These are phyloP conservation scores for Diprion similis DNA, from an alignment of 1,140 invertebrate species.

Conservation along the genomic window DNA sequence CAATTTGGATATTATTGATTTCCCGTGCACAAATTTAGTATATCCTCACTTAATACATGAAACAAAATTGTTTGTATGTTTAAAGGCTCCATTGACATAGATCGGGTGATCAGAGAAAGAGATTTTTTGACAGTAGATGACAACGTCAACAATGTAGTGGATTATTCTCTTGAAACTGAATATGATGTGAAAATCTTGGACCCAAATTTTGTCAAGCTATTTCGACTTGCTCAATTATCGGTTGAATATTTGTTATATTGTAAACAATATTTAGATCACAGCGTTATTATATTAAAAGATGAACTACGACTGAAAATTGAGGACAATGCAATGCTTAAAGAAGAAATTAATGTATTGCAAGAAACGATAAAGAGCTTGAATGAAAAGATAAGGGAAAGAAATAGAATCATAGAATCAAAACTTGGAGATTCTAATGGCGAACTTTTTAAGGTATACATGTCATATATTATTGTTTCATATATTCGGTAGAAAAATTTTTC, in stretches of 20 bases:
- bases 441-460: constrained; percentile 48
- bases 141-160: constrained; percentile 68
- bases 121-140: constrained; percentile 70
- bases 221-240: constrained; percentile 71
- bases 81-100: constrained; percentile 69
- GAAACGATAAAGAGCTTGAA: constrained; percentile 46
- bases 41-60: too few species aligned
- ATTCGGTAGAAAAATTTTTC: too few species aligned
- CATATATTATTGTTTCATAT: too few species aligned
- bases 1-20: neutral
- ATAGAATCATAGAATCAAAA: constrained; percentile 46
- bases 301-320: constrained; percentile 65
- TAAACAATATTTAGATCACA: constrained; percentile 72
- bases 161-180: constrained; percentile 68
- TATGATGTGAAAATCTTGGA: constrained; percentile 71
- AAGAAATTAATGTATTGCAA: constrained; percentile 31
- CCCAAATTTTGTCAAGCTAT: constrained; percentile 72
- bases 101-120: constrained; percentile 68
- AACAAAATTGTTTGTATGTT: constrained; percentile 19
- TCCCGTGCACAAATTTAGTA: too few species aligned
- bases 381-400: constrained; percentile 42
- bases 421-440: constrained; percentile 49
- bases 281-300: constrained; percentile 68
- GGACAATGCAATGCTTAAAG: constrained; percentile 54
- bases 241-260: constrained; percentile 76